These are phyloP conservation scores for Seriola dumerili DNA, from an alignment of 2,113 vertebrate genomes.

Conservation along the genomic window DNA sequence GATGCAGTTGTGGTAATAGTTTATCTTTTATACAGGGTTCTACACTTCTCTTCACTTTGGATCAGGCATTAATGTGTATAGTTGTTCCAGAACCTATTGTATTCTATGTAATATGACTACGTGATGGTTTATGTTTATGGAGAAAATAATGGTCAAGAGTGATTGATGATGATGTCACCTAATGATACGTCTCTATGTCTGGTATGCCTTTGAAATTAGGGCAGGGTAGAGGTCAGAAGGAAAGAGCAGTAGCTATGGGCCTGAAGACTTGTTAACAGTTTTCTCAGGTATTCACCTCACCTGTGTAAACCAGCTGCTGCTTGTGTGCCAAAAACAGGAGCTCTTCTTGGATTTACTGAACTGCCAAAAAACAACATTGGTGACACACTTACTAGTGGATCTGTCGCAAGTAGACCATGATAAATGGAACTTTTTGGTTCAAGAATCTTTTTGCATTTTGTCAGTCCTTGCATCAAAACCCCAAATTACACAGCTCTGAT, in stretches of 20 bases:
- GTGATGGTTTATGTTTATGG: not conserved
- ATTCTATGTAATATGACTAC: not conserved
- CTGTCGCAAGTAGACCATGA: not conserved
- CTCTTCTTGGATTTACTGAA: not conserved
- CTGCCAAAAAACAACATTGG: not conserved
- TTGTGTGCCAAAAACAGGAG: not conserved
- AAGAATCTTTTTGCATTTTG: not conserved
- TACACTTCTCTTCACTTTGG: not conserved
- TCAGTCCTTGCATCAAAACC: not conserved
- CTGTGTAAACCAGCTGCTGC: conserved; percentile 7
- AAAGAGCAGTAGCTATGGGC: not conserved
- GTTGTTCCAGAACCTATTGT: not conserved
- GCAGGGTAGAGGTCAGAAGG: not conserved
- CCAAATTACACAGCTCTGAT: not conserved
- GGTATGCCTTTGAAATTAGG: conserved; percentile 38
- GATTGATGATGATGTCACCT: conserved; percentile 10
- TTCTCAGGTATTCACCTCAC: conserved; percentile 2
- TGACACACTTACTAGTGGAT: not conserved
- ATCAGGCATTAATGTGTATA: not conserved
- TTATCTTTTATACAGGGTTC: not conserved
- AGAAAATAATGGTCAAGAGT: conserved; percentile 2
- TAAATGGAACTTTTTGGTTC: not conserved
- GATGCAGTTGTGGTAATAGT: not conserved
- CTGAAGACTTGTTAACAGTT: not conserved
- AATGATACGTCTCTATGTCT: not conserved